Evolutionary conservation across 2,888 invertebrate genomes (phyloP).

Genomic region (Clivina fossor): DNA sequence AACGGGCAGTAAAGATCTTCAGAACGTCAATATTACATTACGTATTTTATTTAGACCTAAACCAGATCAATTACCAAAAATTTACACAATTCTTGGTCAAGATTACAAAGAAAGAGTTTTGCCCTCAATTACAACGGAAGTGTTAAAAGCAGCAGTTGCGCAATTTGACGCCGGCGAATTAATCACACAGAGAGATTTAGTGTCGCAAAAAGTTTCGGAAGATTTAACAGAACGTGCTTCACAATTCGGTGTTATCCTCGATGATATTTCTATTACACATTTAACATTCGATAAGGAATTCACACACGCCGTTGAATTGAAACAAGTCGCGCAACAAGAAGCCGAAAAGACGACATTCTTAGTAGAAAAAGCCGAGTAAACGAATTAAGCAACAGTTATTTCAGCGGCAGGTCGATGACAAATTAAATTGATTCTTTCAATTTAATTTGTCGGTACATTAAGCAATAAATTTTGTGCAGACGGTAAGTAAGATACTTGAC

Average conservation of each 20-base stretch:
- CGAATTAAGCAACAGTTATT: conserved; percentile 81
- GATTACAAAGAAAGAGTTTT: conserved; percentile 98
- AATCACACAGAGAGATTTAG: conserved; percentile 95
- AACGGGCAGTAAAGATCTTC: conserved; percentile 99
- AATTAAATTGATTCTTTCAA: no score
- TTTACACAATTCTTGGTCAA: conserved; percentile 92
- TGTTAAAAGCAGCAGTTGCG: conserved; percentile 97
- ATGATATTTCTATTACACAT: conserved; percentile 99
- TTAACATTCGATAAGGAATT: conserved; percentile 99
- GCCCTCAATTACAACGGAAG: conserved; percentile 98
- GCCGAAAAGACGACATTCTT: conserved; percentile 98
- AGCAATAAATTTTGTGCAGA: no score
- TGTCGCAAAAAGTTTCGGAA: conserved; percentile 69
- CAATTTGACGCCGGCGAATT: conserved; percentile 99
- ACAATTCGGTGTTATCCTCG: conserved; percentile 95
- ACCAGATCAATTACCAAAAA: conserved; percentile 90
- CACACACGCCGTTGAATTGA: conserved; percentile 97
- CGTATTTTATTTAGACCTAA: conserved; percentile 96
- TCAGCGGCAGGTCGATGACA: conserved; percentile 98
- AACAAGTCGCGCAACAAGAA: conserved; percentile 99
- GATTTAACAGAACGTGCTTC: conserved; percentile 88
- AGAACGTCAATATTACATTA: conserved; percentile 98
- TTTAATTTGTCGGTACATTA: no score
- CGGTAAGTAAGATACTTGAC: no score
- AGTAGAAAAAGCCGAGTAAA: conserved; percentile 99